Base-by-base conservation (phyloP, 2,113 vertebrate genomes). In the Pseudopodoces humilis region DNA sequence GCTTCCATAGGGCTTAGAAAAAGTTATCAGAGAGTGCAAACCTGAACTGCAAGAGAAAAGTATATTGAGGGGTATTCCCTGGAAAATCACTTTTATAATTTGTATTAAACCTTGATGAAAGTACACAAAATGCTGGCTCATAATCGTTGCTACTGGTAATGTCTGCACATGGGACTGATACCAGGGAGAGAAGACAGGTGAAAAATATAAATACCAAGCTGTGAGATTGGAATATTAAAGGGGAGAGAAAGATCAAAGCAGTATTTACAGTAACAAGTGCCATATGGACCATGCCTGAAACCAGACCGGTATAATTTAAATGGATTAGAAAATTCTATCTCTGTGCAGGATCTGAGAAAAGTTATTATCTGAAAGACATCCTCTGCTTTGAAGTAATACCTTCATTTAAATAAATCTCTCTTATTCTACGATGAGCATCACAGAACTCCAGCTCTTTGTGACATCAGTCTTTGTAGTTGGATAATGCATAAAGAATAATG, bases 321-420 rank as follows among this genome's bases (percentile, higher is more conserved):
- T n/a, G 7, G 62, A 79, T 87, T 56, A 87, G 62, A 94, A 94
- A 84, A 78, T 28, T 70, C 31, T 65, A 37, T 53, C 64, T 76
- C 49, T 1, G 3, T 79, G 35, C 30, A 85, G 62, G 33, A 84
- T 87, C 69, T 76, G 52, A 71, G 37, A 85, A 74, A 82, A 89
- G 44, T 56, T 87, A 82, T 70, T 83, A 82, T 84, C 65, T 84
- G 49, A 49, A 94, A 89, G 44, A 31, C 62, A 71, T 79, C 15
- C 22, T 87, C 70, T 87, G 46, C 83, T 90, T 82, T 76, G 28
- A 53, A 87, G 30, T 79, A 76, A 64, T 84, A 89, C 16, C 7
- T 94, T 69, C 28, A 50, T 58, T 81, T 87, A 79, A 85, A 95
- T 90, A 90, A 84, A 91, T 91, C 72, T 91, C 7, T 50, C 56